Conservation (phyloP, 2,888 invertebrate genomes). For the Agriotes lineatus region DNA sequence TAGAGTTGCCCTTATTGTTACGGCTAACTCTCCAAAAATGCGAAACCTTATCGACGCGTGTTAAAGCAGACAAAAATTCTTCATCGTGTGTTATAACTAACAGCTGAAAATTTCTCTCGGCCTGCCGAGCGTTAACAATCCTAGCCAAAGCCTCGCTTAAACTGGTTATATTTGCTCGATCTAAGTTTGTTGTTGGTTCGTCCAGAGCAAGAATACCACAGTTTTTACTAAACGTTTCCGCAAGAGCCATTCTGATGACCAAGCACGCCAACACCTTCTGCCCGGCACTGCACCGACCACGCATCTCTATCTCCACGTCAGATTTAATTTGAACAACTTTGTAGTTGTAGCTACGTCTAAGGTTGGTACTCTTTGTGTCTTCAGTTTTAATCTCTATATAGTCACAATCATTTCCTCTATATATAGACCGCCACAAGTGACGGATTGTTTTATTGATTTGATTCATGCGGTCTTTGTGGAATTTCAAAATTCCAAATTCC, state of each 20-base stretch:
- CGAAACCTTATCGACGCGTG: constrained; percentile 78
- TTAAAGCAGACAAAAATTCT: constrained; percentile 86
- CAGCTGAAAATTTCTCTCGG: constrained; percentile 87
- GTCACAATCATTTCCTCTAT: constrained; percentile 95
- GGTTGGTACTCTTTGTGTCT: constrained; percentile 57
- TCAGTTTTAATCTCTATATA: constrained; percentile 91
- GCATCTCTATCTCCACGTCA: constrained; percentile 93
- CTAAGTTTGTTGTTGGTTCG: constrained; percentile 99
- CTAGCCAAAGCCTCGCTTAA: constrained; percentile 82
- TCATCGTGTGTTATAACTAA: constrained; percentile 98
- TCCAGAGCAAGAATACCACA: constrained; percentile 97
- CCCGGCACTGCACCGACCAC: constrained; percentile 97
- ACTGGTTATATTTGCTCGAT: constrained; percentile 87
- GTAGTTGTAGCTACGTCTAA: constrained; percentile 68
- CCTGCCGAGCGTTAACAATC: constrained; percentile 75
- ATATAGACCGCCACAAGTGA: constrained; percentile 83
- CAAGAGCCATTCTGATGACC: constrained; percentile 95
- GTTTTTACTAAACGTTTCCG: constrained; percentile 95
- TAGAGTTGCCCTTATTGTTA: constrained; percentile 71
- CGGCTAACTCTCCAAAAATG: constrained; percentile 79
- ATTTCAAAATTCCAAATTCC: constrained; percentile 90
- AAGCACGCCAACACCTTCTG: constrained; percentile 97
- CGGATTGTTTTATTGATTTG: constrained; percentile 92
- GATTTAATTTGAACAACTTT: constrained; percentile 93
- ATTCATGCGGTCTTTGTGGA: constrained; percentile 92